Conservation (phyloP, 2,888 invertebrate species). For the Clunio marinus region DNA sequence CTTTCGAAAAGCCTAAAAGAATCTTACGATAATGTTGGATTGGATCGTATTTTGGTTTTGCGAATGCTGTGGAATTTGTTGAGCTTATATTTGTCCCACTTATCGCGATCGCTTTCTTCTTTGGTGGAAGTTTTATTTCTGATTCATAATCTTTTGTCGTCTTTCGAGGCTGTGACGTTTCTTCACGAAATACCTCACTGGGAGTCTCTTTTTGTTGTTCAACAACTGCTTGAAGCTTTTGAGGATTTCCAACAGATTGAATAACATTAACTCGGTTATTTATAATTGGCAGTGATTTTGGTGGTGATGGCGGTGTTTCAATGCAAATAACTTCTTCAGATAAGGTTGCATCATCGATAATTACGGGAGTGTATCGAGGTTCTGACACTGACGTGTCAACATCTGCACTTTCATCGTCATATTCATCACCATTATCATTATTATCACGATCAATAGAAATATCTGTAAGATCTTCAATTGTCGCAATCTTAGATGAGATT, state of each 20-base stretch:
- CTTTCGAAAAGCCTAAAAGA: conserved; percentile 40
- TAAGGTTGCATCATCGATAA: background rate
- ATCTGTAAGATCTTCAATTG: background rate
- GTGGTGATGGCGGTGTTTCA: background rate
- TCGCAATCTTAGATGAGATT: conserved; percentile 36
- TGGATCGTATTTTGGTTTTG: conserved; percentile 43
- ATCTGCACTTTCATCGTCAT: background rate
- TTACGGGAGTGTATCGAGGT: background rate
- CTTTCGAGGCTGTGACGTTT: background rate
- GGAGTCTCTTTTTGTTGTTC: background rate
- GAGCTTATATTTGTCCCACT: background rate
- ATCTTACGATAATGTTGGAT: conserved; percentile 46
- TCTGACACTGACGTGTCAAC: background rate
- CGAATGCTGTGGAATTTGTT: background rate
- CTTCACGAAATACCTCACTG: too few species aligned
- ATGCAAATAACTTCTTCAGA: background rate
- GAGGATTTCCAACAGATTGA: conserved; percentile 32
- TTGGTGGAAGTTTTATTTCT: conserved; percentile 18
- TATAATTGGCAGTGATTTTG: conserved; percentile 20
- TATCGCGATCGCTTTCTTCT: conserved; percentile 15
- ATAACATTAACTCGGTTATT: conserved; percentile 38
- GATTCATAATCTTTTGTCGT: background rate
- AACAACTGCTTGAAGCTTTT: background rate
- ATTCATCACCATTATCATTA: background rate
- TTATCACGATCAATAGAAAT: background rate